Conservation (phyloP, 2,888 invertebrate genomes). For the Chesias legatella region DNA sequence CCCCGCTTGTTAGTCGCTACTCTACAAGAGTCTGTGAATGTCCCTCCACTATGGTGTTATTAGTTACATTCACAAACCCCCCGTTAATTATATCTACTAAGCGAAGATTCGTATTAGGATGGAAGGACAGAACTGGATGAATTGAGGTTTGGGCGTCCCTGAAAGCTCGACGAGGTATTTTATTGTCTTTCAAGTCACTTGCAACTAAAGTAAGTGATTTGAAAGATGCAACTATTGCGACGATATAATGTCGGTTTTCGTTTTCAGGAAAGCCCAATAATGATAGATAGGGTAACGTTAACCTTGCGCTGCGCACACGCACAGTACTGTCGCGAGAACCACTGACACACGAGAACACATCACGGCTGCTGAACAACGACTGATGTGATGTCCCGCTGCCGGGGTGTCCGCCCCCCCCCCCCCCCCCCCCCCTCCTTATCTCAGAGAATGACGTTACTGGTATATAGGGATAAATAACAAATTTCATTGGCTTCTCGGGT, state of each 20-base stretch:
- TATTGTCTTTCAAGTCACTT: too few species aligned
- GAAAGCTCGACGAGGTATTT: slow-evolving; percentile 9
- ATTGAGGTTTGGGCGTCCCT: slow-evolving; percentile 37
- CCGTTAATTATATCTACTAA: slow-evolving; percentile 46
- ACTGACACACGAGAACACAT: slow-evolving; percentile 40
- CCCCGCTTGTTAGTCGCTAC: slow-evolving; percentile 41
- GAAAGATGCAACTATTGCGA: background rate
- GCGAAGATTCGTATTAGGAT: slow-evolving; percentile 33
- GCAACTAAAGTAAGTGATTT: too few species aligned
- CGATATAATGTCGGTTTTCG: background rate
- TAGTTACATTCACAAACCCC: slow-evolving; percentile 48
- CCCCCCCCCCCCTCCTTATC: too few species aligned
- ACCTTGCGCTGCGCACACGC: slow-evolving; percentile 51
- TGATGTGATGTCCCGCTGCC: background rate
- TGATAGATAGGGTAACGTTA: slow-evolving; percentile 36
- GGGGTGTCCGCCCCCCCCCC: too few species aligned
- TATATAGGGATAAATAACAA: too few species aligned
- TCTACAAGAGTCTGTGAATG: slow-evolving; percentile 40
- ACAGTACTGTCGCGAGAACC: slow-evolving; percentile 41
- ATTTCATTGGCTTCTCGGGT: too few species aligned
- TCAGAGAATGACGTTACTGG: too few species aligned
- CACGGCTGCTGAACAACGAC: slow-evolving; percentile 30
- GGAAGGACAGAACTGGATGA: slow-evolving; percentile 38
- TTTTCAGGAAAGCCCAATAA: slow-evolving; percentile 40
- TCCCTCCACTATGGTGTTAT: slow-evolving; percentile 23